These are phyloP conservation scores for Volucella bombylans DNA, from an alignment of 2,888 invertebrate species.

Conservation along the genomic window DNA sequence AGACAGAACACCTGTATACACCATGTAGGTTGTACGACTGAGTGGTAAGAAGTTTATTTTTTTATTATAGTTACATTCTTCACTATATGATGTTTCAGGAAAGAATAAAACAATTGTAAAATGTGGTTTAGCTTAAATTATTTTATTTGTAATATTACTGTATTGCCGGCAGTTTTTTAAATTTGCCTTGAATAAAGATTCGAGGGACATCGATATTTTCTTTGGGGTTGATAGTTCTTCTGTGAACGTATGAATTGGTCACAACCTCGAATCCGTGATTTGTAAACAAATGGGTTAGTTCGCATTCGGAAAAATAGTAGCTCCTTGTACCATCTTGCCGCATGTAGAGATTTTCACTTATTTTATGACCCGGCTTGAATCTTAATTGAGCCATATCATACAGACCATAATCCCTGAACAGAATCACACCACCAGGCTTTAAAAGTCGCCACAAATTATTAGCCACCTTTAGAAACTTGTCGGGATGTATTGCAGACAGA, in stretches of 20 bases:
- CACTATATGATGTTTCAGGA: too few relatives aligned
- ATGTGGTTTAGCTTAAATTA: background rate
- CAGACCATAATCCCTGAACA: constrained; percentile 96
- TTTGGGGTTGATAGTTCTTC: constrained; percentile 95
- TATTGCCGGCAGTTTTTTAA: constrained; percentile 83
- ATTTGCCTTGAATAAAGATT: constrained; percentile 96
- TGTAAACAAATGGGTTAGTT: constrained; percentile 86
- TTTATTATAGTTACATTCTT: too few relatives aligned
- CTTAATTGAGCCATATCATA: constrained; percentile 98
- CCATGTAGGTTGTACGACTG: too few relatives aligned
- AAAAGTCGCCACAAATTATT: constrained; percentile 86
- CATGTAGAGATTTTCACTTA: constrained; percentile 96
- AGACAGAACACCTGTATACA: too few relatives aligned
- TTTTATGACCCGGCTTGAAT: constrained; percentile 96
- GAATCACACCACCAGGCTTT: constrained; percentile 89
- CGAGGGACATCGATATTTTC: constrained; percentile 95
- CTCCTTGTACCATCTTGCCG: constrained; percentile 97
- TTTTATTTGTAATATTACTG: background rate
- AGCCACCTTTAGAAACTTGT: constrained; percentile 87
- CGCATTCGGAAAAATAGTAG: constrained; percentile 91
- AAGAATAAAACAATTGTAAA: background rate
- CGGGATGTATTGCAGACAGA: constrained; percentile 95
- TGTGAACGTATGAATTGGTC: constrained; percentile 90
- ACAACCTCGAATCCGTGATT: constrained; percentile 88
- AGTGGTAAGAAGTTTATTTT: too few relatives aligned